phyloP scores from a whole-genome alignment of 2,113 vertebrate species.

The Mirza zaza region DNA sequence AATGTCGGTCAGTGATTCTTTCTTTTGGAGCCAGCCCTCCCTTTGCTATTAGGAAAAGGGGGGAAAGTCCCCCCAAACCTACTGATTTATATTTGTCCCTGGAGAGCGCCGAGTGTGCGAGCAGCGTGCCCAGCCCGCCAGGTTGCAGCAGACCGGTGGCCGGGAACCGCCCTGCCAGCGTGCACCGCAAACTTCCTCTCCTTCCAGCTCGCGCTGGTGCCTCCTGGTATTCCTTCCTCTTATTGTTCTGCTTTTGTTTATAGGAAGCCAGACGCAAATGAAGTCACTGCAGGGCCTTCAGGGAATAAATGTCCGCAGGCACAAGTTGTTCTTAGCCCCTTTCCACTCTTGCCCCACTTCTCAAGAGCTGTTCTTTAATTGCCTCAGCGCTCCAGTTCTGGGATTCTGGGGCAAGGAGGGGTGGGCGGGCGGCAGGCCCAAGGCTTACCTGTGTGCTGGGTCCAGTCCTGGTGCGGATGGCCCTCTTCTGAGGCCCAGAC shows the following conservation, averaged over 20 bases:
- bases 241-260: constrained; percentile 80
- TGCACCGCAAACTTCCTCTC: constrained; percentile 69
- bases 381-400: not conserved
- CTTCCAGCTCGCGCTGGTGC: constrained; percentile 13
- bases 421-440: not conserved
- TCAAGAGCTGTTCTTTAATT: not conserved
- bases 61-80: not conserved
- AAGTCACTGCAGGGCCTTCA: constrained; percentile 27
- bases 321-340: constrained; percentile 42
- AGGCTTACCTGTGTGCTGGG: not conserved
- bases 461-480: not conserved
- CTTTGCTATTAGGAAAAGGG: not conserved
- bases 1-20: not conserved
- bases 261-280: constrained; percentile 73
- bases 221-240: constrained; percentile 77
- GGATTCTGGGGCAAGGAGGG: not conserved
- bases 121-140: not conserved
- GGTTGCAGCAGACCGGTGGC: not conserved
- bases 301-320: constrained; percentile 58
- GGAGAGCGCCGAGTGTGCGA: not conserved
- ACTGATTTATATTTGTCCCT: constrained; percentile 27
- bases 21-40: not conserved
- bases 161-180: constrained; percentile 63
- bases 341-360: not conserved
- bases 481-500: not conserved